phyloP scores from a whole-genome alignment of 2,888 invertebrate species.

The Schrankia costaestrigalis region DNA sequence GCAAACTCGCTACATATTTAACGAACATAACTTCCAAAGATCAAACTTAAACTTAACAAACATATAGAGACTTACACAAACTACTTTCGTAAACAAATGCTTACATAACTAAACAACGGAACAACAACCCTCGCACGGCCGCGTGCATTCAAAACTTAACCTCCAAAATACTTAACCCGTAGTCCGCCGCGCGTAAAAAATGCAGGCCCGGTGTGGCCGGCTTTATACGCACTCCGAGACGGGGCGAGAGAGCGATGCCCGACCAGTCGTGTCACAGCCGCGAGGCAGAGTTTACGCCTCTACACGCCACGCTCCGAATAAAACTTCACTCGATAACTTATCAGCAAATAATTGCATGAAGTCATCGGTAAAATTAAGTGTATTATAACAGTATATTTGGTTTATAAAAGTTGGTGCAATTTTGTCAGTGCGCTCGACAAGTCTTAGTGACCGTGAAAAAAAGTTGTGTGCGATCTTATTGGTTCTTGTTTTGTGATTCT shows the following conservation, averaged over 20 bases:
- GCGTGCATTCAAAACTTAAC: constrained; percentile 64
- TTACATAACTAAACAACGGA: background rate
- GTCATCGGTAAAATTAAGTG: constrained; percentile 74
- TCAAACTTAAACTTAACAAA: no score
- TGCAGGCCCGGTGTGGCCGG: constrained; percentile 52
- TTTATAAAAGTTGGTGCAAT: constrained; percentile 40
- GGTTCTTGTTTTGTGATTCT: constrained; percentile 57
- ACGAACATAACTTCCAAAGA: no score
- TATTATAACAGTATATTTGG: constrained; percentile 9
- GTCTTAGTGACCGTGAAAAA: constrained; percentile 72
- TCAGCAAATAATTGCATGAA: constrained; percentile 73
- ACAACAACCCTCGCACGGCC: constrained; percentile 6
- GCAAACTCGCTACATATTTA: no score
- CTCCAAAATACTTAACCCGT: constrained; percentile 63
- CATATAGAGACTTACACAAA: no score
- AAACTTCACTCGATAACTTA: constrained; percentile 65
- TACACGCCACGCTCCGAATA: constrained; percentile 34
- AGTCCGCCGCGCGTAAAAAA: constrained; percentile 69
- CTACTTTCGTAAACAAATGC: background rate
- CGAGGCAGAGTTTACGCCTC: constrained; percentile 51
- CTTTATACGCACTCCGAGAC: constrained; percentile 19
- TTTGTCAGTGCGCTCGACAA: constrained; percentile 66
- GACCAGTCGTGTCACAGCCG: constrained; percentile 55
- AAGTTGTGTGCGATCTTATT: constrained; percentile 64
- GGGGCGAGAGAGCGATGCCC: constrained; percentile 23